Evolutionary conservation across 2,797 vertebrate genomes (phyloP).

Genomic region (Xenentodon cancila): DNA sequence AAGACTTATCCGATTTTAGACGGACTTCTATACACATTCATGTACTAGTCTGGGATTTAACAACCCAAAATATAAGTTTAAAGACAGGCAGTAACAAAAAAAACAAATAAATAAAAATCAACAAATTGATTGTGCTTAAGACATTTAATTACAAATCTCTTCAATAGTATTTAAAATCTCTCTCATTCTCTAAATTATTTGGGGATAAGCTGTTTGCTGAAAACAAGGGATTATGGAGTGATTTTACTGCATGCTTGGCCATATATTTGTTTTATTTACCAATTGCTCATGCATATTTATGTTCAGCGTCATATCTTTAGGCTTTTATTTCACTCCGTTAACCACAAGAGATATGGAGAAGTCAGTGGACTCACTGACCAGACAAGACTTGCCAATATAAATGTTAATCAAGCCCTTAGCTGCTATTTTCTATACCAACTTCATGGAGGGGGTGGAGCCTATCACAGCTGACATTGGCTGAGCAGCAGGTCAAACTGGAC

Average conservation of each 20-base stretch:
- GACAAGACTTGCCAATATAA: constrained; percentile 73
- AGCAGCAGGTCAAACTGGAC: too few relatives aligned
- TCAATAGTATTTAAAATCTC: constrained; percentile 9
- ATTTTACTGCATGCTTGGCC: constrained; percentile 17
- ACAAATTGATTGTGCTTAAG: constrained; percentile 11
- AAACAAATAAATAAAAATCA: not conserved
- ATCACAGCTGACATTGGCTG: too few relatives aligned
- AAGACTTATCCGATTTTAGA: not conserved
- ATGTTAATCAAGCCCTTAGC: too few relatives aligned
- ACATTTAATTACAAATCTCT: constrained; percentile 22
- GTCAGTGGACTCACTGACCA: not conserved
- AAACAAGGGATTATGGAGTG: constrained; percentile 27
- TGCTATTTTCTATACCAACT: too few relatives aligned
- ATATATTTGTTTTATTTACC: constrained; percentile 35
- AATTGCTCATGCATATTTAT: constrained; percentile 30
- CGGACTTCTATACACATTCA: not conserved
- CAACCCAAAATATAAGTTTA: constrained; percentile 11
- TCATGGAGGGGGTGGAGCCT: too few relatives aligned
- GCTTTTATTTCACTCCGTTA: not conserved
- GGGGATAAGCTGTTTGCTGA: constrained; percentile 21
- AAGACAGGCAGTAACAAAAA: not conserved
- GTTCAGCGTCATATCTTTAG: constrained; percentile 1
- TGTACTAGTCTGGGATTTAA: not conserved
- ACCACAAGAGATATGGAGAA: not conserved
- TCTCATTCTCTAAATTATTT: constrained; percentile 21